phyloP scores from a whole-genome alignment of 2,797 vertebrate species.

The Sparus aurata region DNA sequence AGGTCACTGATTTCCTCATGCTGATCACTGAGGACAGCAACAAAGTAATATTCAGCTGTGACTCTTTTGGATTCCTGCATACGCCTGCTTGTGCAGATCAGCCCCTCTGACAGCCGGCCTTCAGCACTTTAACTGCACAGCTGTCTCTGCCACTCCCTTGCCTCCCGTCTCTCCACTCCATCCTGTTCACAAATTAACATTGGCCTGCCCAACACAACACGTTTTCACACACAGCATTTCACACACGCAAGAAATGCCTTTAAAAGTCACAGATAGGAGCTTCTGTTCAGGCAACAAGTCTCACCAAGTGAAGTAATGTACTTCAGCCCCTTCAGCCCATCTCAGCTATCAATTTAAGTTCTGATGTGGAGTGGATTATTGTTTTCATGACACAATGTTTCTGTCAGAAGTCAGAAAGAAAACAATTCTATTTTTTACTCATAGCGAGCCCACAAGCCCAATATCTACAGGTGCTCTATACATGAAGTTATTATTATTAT shows the following conservation, averaged over 20 bases:
- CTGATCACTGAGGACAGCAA: constrained; percentile 50
- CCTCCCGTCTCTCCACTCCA: constrained; percentile 33
- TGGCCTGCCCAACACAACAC: neutral
- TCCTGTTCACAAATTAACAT: constrained; percentile 67
- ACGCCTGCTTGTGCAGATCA: constrained; percentile 84
- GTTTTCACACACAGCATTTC: no score
- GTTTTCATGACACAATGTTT: neutral
- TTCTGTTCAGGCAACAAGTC: neutral
- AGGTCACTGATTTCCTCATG: constrained; percentile 22
- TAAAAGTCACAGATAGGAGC: constrained; percentile 4
- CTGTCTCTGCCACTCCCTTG: constrained; percentile 71
- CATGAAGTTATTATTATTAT: no score
- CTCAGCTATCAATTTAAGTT: neutral
- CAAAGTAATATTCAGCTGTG: constrained; percentile 80
- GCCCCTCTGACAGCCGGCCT: constrained; percentile 79
- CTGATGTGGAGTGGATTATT: neutral
- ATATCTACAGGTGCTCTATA: no score
- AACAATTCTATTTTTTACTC: neutral
- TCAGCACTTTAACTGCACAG: constrained; percentile 74
- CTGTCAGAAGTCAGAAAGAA: neutral
- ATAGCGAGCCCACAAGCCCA: no score
- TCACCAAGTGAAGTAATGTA: neutral
- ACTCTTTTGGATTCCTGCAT: constrained; percentile 82
- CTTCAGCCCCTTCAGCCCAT: neutral
- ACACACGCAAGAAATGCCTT: constrained; percentile 5